A percentile compares a stretch with the other conserved stretches of the same genome.
Conservation (phyloP, 2,113 vertebrate genomes). For the Mormoops blainvillei region DNA sequence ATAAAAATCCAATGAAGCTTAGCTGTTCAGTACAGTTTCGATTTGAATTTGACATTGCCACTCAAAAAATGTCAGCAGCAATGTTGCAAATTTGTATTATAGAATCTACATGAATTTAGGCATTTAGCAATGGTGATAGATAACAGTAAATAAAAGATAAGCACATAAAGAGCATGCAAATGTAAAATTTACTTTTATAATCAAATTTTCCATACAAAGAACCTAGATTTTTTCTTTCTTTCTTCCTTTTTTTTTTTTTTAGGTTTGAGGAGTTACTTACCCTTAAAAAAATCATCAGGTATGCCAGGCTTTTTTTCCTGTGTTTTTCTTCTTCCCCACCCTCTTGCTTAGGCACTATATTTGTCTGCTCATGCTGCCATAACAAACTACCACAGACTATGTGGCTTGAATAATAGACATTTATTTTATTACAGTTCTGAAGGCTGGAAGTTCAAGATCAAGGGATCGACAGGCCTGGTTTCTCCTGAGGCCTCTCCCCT, state of each 20-base stretch:
- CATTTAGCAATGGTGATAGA: neutral
- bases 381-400: neutral
- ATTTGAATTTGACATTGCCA: neutral
- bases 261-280: neutral
- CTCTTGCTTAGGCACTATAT: neutral
- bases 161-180: neutral
- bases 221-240: neutral
- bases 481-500: neutral
- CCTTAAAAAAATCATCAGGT: neutral
- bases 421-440: slow-evolving; percentile 17
- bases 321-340: neutral
- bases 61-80: neutral
- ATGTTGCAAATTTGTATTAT: neutral
- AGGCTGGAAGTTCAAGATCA: neutral
- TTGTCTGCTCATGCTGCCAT: neutral
- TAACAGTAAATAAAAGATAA: neutral
- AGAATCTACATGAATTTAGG: neutral
- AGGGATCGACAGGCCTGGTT: neutral
- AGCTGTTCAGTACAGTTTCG: neutral
- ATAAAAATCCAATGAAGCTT: neutral
- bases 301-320: neutral
- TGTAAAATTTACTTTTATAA: neutral
- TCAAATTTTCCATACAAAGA: neutral
- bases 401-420: neutral
- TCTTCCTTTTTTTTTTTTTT: neutral